phyloP scores from a whole-genome alignment of 2,888 invertebrate species.

The Cyclophora punctaria region DNA sequence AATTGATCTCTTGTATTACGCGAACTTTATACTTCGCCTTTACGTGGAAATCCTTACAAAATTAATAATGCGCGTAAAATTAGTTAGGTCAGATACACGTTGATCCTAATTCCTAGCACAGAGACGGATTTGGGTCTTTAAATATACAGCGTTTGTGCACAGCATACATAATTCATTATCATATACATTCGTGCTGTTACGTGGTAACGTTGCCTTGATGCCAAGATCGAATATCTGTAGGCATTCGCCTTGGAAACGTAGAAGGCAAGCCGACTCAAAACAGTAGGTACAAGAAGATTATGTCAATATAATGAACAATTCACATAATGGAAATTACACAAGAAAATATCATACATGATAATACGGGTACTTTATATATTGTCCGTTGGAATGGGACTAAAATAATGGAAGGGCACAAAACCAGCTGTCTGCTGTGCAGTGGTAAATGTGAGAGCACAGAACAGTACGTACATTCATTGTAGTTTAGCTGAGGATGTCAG shows the following conservation, averaged over 20 bases:
- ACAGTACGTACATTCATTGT: not conserved
- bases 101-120: constrained; percentile 25
- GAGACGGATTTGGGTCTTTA: constrained; percentile 26
- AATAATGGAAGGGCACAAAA: not conserved
- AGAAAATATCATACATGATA: too few species aligned
- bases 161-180: constrained; percentile 35
- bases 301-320: constrained; percentile 10
- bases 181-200: constrained; percentile 22
- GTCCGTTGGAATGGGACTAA: too few species aligned
- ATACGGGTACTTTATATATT: too few species aligned
- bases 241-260: constrained; percentile 32
- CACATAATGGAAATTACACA: too few species aligned
- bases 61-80: constrained; percentile 40
- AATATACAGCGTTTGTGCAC: constrained; percentile 22
- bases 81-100: constrained; percentile 31
- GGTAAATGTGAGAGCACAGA: not conserved
- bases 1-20: constrained; percentile 11
- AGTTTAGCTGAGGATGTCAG: constrained; percentile 21
- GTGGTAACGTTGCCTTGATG: constrained; percentile 35
- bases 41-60: constrained; percentile 31
- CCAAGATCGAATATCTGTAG: constrained; percentile 37
- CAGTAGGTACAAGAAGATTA: constrained; percentile 15
- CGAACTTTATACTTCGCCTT: constrained; percentile 32
- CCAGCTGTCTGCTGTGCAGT: not conserved
- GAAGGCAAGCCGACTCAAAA: constrained; percentile 22